Conservation (phyloP, 2,797 vertebrate genomes). For the Microctenopoma stevenorrisi region DNA sequence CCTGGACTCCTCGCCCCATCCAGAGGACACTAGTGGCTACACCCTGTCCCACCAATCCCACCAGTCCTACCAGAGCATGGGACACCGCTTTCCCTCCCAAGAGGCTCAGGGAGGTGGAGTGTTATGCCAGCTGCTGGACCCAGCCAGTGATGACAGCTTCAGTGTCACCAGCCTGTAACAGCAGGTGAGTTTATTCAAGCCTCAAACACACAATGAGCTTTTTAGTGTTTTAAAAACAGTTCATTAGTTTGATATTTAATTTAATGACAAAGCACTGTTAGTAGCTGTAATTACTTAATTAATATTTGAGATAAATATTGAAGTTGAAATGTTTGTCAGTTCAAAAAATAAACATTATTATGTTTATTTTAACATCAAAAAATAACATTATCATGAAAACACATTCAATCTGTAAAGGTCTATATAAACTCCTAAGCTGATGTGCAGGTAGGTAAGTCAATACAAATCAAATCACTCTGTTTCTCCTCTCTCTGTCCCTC, state of each 20-base stretch:
- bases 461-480: slow-evolving; percentile 1
- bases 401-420: slow-evolving; percentile 4
- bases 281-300: not conserved
- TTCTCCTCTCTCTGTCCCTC: slow-evolving; percentile 38
- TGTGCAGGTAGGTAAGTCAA: not conserved
- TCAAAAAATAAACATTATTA: not conserved
- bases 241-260: slow-evolving; percentile 9
- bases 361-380: too few relatives aligned
- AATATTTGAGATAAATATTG: not conserved
- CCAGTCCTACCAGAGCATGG: slow-evolving; percentile 85
- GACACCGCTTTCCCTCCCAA: slow-evolving; percentile 90
- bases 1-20: slow-evolving; percentile 92
- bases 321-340: not conserved
- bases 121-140: slow-evolving; percentile 96
- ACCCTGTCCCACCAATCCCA: slow-evolving; percentile 93
- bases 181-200: slow-evolving; percentile 70
- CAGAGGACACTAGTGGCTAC: slow-evolving; percentile 92
- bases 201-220: not conserved
- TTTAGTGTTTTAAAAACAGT: not conserved
- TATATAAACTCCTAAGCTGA: not conserved
- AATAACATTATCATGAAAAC: slow-evolving; percentile 5
- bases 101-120: slow-evolving; percentile 88
- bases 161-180: slow-evolving; percentile 99
- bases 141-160: slow-evolving; percentile 96
- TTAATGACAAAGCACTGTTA: slow-evolving; percentile 4